Base-by-base conservation (phyloP, 2,113 vertebrate species). In the Periophthalmodon schlosseri region DNA sequence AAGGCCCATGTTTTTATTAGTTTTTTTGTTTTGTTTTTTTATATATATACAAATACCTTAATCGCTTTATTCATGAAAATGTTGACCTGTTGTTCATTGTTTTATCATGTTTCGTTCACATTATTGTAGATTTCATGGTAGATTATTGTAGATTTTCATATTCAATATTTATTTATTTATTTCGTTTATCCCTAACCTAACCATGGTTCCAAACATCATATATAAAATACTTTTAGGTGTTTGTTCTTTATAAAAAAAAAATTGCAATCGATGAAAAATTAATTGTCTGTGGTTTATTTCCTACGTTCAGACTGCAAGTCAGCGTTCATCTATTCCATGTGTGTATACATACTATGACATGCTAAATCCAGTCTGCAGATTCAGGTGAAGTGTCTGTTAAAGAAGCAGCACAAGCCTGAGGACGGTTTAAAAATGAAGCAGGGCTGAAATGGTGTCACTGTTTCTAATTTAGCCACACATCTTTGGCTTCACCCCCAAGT, bases 401-500 rank as follows among this genome's bases (percentile, higher is more conserved):
- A 39, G 18, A 65, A 20, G 20, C 63, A 64, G 33, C 61, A 33
- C 7, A 36, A 64, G 28, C 33, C 15, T 20, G 34, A 39, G 33
- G 34, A 44, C n/a, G 63, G 63, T 65, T 20, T 65, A 10, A 65
- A 65, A 65, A 44, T 39, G 20, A 65, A 39, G 34, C 39, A 47
- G 44, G 44, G 9, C 46, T 24, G n/a, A 46, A 68, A 49, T 46
- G 21, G 46, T 68, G 46, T 49, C 66, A 68, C 66, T 50, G 58
- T 74, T 65, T 44, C 68, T 58, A 70, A 50, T 73, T 68, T 39
- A 44, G 63, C 18, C 36, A 18, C 33, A 39, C 63, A 18, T 46
- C 46, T 14, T 46, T 64, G 3, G 20, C 66, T 34, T 49, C 16
- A 16, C 56, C 68, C 54, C 24, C 50, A 69, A 36, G 68, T 50